Conservation (phyloP, 2,113 vertebrate genomes). For the Scolopax mira region DNA sequence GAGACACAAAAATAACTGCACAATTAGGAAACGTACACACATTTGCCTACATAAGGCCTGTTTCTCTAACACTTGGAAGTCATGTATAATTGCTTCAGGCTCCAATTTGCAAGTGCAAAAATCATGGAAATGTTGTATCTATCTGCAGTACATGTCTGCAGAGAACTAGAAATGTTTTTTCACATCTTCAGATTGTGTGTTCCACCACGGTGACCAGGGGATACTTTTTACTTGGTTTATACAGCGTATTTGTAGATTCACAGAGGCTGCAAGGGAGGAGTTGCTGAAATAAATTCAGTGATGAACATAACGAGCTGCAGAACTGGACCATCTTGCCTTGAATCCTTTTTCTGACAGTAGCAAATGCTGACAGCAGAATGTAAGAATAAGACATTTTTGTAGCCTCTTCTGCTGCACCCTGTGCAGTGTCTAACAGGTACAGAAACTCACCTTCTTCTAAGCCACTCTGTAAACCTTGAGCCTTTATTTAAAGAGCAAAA, state of each 20-base stretch:
- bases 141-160: background rate
- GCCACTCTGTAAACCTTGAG: background rate
- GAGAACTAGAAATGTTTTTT: background rate
- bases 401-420: background rate
- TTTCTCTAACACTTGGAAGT: background rate
- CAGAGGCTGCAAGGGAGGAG: background rate
- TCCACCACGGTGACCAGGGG: background rate
- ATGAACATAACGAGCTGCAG: background rate
- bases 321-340: conserved; percentile 26
- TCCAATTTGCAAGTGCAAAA: background rate
- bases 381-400: background rate
- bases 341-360: background rate
- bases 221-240: background rate
- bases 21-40: background rate
- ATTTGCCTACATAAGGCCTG: background rate
- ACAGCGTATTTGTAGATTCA: background rate
- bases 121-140: background rate
- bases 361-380: background rate
- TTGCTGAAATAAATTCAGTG: background rate
- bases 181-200: background rate
- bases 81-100: background rate
- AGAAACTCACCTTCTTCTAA: background rate
- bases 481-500: background rate
- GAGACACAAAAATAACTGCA: background rate
- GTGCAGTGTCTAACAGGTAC: background rate